phyloP scores from a whole-genome alignment of 2,113 vertebrate species.

The Seriola quinqueradiata region DNA sequence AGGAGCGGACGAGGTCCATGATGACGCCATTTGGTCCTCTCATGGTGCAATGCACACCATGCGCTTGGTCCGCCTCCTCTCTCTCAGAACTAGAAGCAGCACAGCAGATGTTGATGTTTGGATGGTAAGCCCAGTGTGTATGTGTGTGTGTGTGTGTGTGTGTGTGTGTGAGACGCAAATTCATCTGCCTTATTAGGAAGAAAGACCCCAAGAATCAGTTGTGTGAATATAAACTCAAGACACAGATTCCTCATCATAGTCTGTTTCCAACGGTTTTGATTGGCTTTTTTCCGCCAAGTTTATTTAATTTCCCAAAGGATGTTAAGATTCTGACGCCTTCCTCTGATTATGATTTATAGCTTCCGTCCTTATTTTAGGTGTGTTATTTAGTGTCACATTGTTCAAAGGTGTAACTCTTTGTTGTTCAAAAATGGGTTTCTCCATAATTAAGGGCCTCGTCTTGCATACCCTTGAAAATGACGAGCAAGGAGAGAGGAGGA shows the following conservation, averaged over 20 bases:
- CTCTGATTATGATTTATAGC: conserved; percentile 40
- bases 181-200: conserved; percentile 35
- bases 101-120: conserved; percentile 73
- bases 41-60: conserved; percentile 59
- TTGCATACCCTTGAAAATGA: conserved; percentile 57
- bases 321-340: conserved; percentile 12
- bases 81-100: conserved; percentile 47
- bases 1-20: conserved; percentile 42
- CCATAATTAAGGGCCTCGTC: conserved; percentile 51
- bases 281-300: background rate
- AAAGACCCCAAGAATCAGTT: conserved; percentile 6
- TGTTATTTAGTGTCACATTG: conserved; percentile 36
- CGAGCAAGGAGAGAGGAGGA: conserved; percentile 34
- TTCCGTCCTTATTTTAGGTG: conserved; percentile 9
- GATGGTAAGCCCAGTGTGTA: conserved; percentile 22
- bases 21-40: conserved; percentile 63
- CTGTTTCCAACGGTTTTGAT: background rate
- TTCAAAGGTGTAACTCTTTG: conserved; percentile 39
- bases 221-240: conserved; percentile 2
- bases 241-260: background rate
- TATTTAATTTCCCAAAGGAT: conserved; percentile 20
- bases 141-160: conserved; percentile 17
- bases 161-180: conserved; percentile 15
- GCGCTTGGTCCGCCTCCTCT: conserved; percentile 36
- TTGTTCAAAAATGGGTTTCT: conserved; percentile 36